Base-by-base conservation (phyloP, 2,797 vertebrate genomes). In the Trematomus bernacchii region DNA sequence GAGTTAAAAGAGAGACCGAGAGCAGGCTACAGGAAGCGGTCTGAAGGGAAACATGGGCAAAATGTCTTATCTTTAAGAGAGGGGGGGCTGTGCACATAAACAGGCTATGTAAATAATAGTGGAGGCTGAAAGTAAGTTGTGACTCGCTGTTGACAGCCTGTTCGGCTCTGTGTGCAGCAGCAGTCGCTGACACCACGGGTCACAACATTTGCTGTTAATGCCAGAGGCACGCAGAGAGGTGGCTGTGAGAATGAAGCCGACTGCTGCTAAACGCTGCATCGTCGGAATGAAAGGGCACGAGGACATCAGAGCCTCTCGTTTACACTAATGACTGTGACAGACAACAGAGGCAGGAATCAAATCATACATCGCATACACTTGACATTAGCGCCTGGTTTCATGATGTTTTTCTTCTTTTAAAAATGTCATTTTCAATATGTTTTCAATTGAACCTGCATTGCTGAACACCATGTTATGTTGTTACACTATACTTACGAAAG, bases 401-500 rank as follows among this genome's bases (percentile, higher is more conserved):
- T 83, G 79, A 64, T 55, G 51, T 11, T 58, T 82, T 81, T 7
- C 66, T 73, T 72, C 27, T 37, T 60, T 89, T 65, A 6, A 44
- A 85, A 90, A 84, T 72, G 81, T 87, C 65, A 73, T 52, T 64
- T 74, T 84, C 16, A 37, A 42, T 66, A 62, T 33, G 44, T 48
- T 87, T 66, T 67, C 18, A 0, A 63, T 53, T 66, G 50, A 46
- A 50, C 19, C 15, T 53, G 53, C 19, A 54, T n/a, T 51, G 42
- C 23, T 23, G 30, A 71, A 65, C 71, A 52, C 0, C 57, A 59
- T 37, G 21, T 61, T 62, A 10, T 71, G 42, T 74, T 30, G 21
- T 30, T 21, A 37, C 12, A 51, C 58, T 63, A 48, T 83, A 95
- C 96, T 95, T 90, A 96, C 95, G 4, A 95, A 18, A 65, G 95